phyloP scores from a whole-genome alignment of 2,888 invertebrate genomes.

The Stictocephala bisonia region DNA sequence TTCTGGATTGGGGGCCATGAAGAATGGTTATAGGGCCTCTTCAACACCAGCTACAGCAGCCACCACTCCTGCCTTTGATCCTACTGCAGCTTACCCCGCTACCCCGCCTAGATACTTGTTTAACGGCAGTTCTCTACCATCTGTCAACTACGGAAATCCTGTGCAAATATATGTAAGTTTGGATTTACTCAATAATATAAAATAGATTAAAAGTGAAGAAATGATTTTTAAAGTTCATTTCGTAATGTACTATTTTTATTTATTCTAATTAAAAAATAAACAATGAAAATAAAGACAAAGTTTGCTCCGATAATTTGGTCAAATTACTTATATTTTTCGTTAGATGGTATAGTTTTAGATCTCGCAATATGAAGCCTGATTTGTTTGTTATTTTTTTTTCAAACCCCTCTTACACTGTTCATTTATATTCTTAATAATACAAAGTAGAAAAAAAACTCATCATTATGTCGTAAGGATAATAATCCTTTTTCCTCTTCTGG shows the following conservation, averaged over 20 bases:
- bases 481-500: too few relatives aligned
- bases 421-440: too few relatives aligned
- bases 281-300: too few relatives aligned
- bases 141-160: constrained; percentile 66
- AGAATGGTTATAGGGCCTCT: constrained; percentile 75
- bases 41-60: constrained; percentile 55
- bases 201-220: background rate
- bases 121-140: constrained; percentile 71
- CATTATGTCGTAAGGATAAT: too few relatives aligned
- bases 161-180: constrained; percentile 60
- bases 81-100: constrained; percentile 64
- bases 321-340: too few relatives aligned
- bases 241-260: constrained; percentile 14
- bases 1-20: constrained; percentile 65
- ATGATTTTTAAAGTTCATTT: constrained; percentile 14
- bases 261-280: too few relatives aligned
- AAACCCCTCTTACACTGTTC: too few relatives aligned
- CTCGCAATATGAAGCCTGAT: too few relatives aligned
- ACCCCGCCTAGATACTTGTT: constrained; percentile 73
- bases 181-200: background rate
- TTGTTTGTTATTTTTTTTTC: too few relatives aligned
- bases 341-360: too few relatives aligned
- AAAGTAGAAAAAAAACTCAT: too few relatives aligned
- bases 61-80: constrained; percentile 58
- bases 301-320: too few relatives aligned